A percentile compares a stretch with the other conserved stretches of the same genome.
Conservation (phyloP, 2,888 invertebrate species). For the Fabriciana adippe region DNA sequence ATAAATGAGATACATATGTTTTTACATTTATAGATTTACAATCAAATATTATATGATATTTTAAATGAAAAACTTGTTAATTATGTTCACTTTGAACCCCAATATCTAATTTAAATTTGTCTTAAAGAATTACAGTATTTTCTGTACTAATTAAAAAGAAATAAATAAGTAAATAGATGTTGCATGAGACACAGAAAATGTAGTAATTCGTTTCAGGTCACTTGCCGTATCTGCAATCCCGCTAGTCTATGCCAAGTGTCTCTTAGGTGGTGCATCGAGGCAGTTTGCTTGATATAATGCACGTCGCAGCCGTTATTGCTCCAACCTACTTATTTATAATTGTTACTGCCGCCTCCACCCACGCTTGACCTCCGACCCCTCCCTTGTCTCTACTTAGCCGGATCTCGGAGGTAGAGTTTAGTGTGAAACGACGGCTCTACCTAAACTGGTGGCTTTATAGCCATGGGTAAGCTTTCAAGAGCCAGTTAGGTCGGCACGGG, state of each 20-base stretch:
- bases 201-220: constrained; percentile 11
- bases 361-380: constrained; percentile 49
- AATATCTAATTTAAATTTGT: too few species aligned
- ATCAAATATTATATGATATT: too few species aligned
- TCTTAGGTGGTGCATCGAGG: constrained; percentile 77
- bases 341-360: constrained; percentile 65
- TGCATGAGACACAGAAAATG: neutral
- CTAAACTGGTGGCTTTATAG: constrained; percentile 42
- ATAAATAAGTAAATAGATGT: neutral
- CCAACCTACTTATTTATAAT: constrained; percentile 81
- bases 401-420: constrained; percentile 29
- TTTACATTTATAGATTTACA: too few species aligned
- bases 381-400: constrained; percentile 38
- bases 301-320: constrained; percentile 78
- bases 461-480: constrained; percentile 52
- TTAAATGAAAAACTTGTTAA: too few species aligned
- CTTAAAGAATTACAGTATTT: neutral
- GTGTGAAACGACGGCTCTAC: constrained; percentile 39
- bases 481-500: constrained; percentile 75
- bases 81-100: too few species aligned
- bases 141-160: neutral
- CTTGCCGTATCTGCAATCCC: constrained; percentile 39
- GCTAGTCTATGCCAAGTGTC: constrained; percentile 57
- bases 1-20: too few species aligned
- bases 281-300: constrained; percentile 80